phyloP scores from a whole-genome alignment of 2,888 invertebrate genomes.

The Zygothrica quintamaculata region DNA sequence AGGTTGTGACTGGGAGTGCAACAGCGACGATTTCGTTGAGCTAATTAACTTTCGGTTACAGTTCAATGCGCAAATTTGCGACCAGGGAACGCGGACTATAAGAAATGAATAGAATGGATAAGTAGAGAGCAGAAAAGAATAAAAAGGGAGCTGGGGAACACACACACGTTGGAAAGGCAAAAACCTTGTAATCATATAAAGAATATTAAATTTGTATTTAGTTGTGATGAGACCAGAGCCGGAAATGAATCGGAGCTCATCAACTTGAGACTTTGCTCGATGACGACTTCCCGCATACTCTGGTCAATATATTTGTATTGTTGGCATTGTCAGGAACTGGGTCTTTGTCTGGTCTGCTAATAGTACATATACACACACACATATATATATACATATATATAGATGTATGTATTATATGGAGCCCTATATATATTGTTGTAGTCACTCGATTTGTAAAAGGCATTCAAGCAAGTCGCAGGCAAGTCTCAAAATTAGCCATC shows the following conservation, averaged over 20 bases:
- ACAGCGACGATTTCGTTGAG: constrained; percentile 64
- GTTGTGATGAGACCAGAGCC: constrained; percentile 44
- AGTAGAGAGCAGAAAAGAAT: constrained; percentile 4
- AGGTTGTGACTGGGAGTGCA: constrained; percentile 19
- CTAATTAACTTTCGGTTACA: constrained; percentile 79
- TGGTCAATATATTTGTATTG: constrained; percentile 17
- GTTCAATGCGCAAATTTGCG: constrained; percentile 73
- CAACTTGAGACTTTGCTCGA: constrained; percentile 30
- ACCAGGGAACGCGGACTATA: constrained; percentile 24
- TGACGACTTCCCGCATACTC: constrained; percentile 66
- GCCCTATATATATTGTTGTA: too few species aligned
- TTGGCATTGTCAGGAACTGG: too few species aligned
- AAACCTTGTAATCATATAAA: constrained; percentile 8
- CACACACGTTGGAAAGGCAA: constrained; percentile 34
- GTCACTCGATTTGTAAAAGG: constrained; percentile 51
- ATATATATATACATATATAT: too few species aligned
- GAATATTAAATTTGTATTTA: constrained; percentile 62
- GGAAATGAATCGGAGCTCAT: constrained; percentile 73
- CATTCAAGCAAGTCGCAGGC: constrained; percentile 66
- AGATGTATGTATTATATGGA: too few species aligned
- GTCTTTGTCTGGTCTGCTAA: constrained; percentile 2
- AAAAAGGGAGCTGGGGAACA: constrained; percentile 37
- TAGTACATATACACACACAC: too few species aligned
- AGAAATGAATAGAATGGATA: too few species aligned
- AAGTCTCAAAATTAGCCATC: constrained; percentile 46